Conservation (phyloP, 2,888 invertebrate genomes). For the Volucella inflata region DNA sequence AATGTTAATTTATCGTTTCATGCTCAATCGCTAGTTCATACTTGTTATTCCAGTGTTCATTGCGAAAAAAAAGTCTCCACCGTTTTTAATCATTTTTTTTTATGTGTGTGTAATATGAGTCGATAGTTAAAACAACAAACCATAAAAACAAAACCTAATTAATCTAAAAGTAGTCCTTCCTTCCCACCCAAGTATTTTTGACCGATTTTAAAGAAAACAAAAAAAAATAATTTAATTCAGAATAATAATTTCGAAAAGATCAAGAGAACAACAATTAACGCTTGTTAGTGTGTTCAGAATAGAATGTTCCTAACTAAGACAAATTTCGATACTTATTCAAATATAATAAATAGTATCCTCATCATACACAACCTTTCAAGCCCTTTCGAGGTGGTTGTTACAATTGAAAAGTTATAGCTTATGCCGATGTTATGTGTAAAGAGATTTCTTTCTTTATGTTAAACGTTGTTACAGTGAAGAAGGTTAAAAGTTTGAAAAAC, state of each 20-base stretch:
- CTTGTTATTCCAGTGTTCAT: slow-evolving; percentile 74
- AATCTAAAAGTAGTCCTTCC: slow-evolving; percentile 8
- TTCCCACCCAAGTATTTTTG: too few relatives aligned
- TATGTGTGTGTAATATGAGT: slow-evolving; percentile 54
- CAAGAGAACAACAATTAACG: too few relatives aligned
- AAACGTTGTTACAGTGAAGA: slow-evolving; percentile 59
- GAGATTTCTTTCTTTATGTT: slow-evolving; percentile 42
- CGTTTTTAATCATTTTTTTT: slow-evolving; percentile 50
- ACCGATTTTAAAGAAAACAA: too few relatives aligned
- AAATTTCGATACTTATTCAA: too few relatives aligned
- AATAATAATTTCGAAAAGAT: slow-evolving; percentile 55
- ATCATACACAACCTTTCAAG: too few relatives aligned
- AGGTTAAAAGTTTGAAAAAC: slow-evolving; percentile 57
- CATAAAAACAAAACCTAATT: slow-evolving; percentile 14
- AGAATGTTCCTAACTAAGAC: too few relatives aligned
- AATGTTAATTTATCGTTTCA: slow-evolving; percentile 57
- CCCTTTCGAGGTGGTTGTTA: neutral
- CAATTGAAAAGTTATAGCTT: slow-evolving; percentile 15
- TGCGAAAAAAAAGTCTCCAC: slow-evolving; percentile 53
- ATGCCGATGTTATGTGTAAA: slow-evolving; percentile 56
- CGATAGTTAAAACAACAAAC: slow-evolving; percentile 41
- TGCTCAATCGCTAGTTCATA: slow-evolving; percentile 71
- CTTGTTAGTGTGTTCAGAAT: too few relatives aligned
- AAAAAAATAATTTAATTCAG: neutral
- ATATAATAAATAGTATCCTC: too few relatives aligned